A percentile compares a stretch with the other conserved stretches of the same genome.
Evolutionary conservation across 2,113 vertebrate genomes (phyloP).

Genomic region (Phycodurus eques): DNA sequence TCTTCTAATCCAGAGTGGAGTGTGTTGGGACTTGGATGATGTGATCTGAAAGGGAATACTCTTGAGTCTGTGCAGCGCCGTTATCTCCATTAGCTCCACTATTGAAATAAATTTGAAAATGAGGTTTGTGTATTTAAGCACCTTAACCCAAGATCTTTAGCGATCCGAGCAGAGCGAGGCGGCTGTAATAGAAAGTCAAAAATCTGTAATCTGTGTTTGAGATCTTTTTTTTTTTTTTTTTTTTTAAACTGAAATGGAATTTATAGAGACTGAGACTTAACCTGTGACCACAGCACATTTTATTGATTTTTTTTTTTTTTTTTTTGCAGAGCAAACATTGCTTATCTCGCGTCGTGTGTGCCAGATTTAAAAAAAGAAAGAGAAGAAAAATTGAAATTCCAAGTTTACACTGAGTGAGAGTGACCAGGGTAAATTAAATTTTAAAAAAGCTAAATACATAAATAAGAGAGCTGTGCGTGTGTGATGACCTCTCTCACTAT

Average conservation of each 20-base stretch:
- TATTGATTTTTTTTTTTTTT: constrained; percentile 11
- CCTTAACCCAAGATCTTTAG: constrained; percentile 52
- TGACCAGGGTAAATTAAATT: constrained; percentile 18
- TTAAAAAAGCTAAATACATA: constrained; percentile 19
- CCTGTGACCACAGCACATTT: constrained; percentile 5
- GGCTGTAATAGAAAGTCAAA: constrained; percentile 46
- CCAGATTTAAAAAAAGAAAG: constrained; percentile 29
- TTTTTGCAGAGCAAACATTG: constrained; percentile 30
- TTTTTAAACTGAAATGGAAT: constrained; percentile 42
- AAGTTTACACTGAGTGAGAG: constrained; percentile 19
- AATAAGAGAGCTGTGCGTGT: constrained; percentile 36
- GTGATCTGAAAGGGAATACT: constrained; percentile 79
- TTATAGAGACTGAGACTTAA: constrained; percentile 23
- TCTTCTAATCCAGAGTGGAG: constrained; percentile 78
- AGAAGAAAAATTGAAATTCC: constrained; percentile 28
- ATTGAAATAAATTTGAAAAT: constrained; percentile 76
- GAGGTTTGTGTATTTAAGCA: constrained; percentile 71
- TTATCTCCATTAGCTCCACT: constrained; percentile 76
- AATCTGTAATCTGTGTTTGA: constrained; percentile 32
- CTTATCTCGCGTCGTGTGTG: constrained; percentile 21
- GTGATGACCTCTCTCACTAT: constrained; percentile 47
- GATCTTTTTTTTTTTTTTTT: constrained; percentile 24
- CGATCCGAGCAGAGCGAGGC: constrained; percentile 37
- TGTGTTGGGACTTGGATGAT: constrained; percentile 75
- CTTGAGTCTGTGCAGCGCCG: constrained; percentile 72